Evolutionary conservation across 2,113 vertebrate species (phyloP).

Genomic region (Lophura nycthemera): DNA sequence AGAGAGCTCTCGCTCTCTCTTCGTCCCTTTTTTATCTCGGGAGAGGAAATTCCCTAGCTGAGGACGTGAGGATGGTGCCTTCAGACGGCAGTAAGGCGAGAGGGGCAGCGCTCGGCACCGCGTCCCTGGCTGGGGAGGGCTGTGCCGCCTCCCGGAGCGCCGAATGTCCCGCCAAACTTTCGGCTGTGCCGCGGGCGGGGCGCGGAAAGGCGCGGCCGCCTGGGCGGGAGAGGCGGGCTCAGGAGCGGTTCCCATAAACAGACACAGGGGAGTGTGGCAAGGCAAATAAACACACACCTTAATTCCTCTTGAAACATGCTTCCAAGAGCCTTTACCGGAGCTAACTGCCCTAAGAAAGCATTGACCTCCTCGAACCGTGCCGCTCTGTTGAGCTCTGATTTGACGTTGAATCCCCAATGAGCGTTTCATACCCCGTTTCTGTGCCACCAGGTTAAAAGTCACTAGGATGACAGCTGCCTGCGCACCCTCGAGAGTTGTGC

Average conservation of each 20-base stretch:
- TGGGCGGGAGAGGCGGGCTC: neutral
- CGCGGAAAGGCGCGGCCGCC: neutral
- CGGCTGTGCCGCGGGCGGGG: too few relatives aligned
- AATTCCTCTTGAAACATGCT: constrained; percentile 6
- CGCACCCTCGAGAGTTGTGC: constrained; percentile 13
- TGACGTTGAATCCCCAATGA: neutral
- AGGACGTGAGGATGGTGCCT: neutral
- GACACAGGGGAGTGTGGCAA: neutral
- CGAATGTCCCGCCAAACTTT: constrained; percentile 14
- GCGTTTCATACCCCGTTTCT: constrained; percentile 49
- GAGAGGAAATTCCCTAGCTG: neutral
- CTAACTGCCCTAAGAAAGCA: neutral
- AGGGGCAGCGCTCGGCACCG: neutral
- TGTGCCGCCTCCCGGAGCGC: neutral
- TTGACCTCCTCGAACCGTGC: neutral
- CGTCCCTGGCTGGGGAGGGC: neutral
- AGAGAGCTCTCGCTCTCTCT: neutral
- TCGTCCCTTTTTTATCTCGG: neutral
- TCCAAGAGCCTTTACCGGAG: neutral
- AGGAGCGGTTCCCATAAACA: neutral
- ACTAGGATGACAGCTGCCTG: constrained; percentile 21
- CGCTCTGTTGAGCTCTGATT: neutral
- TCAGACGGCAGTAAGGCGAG: neutral
- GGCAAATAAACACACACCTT: neutral
- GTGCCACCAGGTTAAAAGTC: constrained; percentile 60